phyloP scores from a whole-genome alignment of 1,140 invertebrate genomes.

The Psix sp. region DNA sequence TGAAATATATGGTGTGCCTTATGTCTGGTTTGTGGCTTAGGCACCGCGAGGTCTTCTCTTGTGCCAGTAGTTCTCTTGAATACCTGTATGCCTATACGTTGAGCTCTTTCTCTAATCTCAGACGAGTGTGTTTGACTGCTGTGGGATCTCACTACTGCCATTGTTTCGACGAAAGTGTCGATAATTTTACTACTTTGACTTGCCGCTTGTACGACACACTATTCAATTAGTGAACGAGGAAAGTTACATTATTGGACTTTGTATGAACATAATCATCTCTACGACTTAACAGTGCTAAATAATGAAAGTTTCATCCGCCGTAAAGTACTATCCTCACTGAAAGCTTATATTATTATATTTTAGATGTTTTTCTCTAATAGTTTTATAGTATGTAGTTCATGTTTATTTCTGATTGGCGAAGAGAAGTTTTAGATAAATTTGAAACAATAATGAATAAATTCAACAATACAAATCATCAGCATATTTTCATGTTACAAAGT shows the following conservation, averaged over 20 bases:
- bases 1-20: conserved; percentile 36
- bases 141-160: conserved; percentile 13
- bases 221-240: conserved; percentile 8
- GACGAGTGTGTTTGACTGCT: conserved; percentile 41
- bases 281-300: no score
- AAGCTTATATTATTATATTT: no score
- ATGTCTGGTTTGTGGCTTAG: conserved; percentile 28
- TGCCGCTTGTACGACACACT: not conserved
- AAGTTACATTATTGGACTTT: not conserved
- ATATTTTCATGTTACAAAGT: no score
- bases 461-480: no score
- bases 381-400: no score
- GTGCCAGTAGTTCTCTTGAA: conserved; percentile 19
- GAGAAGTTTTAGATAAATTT: no score
- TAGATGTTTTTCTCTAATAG: no score
- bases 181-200: conserved; percentile 26
- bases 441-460: no score
- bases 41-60: conserved; percentile 21
- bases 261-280: no score
- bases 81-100: conserved; percentile 35
- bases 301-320: no score
- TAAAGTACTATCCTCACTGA: no score
- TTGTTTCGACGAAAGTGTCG: conserved; percentile 24
- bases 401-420: no score
- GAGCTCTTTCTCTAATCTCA: conserved; percentile 42